A percentile compares a stretch with the other conserved stretches of the same genome.
These are phyloP conservation scores for Patella ulyssiponensis DNA, from an alignment of 2,888 invertebrate species.

Conservation along the genomic window DNA sequence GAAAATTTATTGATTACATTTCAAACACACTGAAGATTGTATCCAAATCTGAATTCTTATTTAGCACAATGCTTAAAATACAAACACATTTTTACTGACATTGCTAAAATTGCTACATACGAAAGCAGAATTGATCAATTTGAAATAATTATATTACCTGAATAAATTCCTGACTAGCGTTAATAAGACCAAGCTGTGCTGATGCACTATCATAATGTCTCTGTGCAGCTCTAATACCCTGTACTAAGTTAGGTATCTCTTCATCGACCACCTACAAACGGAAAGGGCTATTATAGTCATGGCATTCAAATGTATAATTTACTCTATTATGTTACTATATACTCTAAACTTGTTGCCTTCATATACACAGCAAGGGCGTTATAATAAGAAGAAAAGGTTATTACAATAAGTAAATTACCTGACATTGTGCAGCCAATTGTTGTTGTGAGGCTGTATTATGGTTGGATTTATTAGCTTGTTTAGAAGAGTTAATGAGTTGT, in stretches of 20 bases:
- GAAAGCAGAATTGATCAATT: background rate
- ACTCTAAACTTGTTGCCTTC: background rate
- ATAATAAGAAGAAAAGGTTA: background rate
- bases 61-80: background rate
- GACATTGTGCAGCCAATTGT: slow-evolving; percentile 83
- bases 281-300: background rate
- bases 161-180: slow-evolving; percentile 87
- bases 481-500: slow-evolving; percentile 90
- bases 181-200: slow-evolving; percentile 85
- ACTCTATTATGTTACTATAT: background rate
- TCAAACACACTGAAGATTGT: background rate
- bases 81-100: too few species aligned
- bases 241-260: slow-evolving; percentile 85
- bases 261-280: slow-evolving; percentile 78
- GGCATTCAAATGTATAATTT: background rate
- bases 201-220: slow-evolving; percentile 82
- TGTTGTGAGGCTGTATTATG: slow-evolving; percentile 80
- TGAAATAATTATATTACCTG: slow-evolving; percentile 76
- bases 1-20: background rate
- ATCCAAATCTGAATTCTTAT: background rate
- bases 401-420: slow-evolving; percentile 52
- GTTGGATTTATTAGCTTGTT: slow-evolving; percentile 82
- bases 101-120: too few species aligned
- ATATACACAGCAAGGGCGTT: too few species aligned
- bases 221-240: slow-evolving; percentile 81